Evolutionary conservation across 2,888 invertebrate genomes (phyloP), one percentile per base, ranked within the genome.

Genomic region (Melolontha melolontha): DNA sequence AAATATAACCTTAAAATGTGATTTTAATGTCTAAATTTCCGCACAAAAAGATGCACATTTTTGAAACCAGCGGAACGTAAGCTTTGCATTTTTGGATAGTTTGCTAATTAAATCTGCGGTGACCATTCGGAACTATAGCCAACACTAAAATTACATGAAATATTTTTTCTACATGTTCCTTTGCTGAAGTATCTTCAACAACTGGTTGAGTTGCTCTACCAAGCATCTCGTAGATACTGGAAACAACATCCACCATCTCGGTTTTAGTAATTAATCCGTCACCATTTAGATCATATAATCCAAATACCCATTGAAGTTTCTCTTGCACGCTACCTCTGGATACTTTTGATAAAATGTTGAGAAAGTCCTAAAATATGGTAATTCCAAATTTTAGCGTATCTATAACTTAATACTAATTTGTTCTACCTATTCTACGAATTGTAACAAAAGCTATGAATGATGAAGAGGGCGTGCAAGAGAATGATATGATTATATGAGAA

Each of bases 241-340:
- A 87, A 41, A 93, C 94, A 44, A 95, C 94, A 69, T 92, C 90
- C 73, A 90, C 83, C 94, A 95, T 93, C 85, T 95, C 95, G 0
- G 89, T 87, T 77, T 93, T 90, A 16, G 93, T 92, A 79, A 95
- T 94, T 70, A 92, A 87, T 0, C 95, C 95, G 80, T 95, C 95
- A 0, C 92, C 92, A 78, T 95, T 93, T 67, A 93, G 88, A 82
- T 96, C 96, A 84, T 96, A 96, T 16, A 96, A 85, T 7, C 91
- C 90, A 82, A 96, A 96, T 64, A 95, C 91, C 95, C 95, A 96
- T 74, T 93, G 91, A 44, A 96, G 85, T 80, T 95, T 94, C 81
- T 96, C 95, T 77, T 93, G 91, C 2, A 92, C 87, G 14, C 91
- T 91, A 10, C 95, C 95, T 67, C 95, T 87, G 0, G 94, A 94